phyloP scores from a whole-genome alignment of 1,140 invertebrate species.

The Ostrea edulis region DNA sequence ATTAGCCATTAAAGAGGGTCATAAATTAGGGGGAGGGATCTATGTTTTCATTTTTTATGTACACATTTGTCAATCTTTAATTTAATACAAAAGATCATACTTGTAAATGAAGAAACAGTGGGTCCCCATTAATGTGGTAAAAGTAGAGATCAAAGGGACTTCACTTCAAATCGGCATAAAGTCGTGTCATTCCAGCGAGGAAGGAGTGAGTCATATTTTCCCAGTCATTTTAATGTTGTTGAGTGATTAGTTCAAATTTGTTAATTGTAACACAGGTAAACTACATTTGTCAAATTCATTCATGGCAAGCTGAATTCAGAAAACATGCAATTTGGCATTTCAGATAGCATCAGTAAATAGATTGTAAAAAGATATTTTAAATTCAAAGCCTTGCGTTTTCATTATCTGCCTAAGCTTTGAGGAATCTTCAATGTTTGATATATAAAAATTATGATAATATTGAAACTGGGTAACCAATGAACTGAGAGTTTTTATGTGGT shows the following conservation, averaged over 20 bases:
- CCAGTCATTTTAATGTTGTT: slow-evolving; percentile 3
- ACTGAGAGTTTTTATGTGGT: background rate
- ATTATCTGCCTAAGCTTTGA: background rate
- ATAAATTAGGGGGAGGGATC: slow-evolving; percentile 22
- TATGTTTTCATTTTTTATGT: background rate
- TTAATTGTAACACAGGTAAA: slow-evolving; percentile 35
- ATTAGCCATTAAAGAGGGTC: background rate
- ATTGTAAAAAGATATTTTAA: background rate
- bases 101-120: slow-evolving; percentile 25
- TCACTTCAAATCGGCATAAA: slow-evolving; percentile 7
- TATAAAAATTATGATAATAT: slow-evolving; percentile 2
- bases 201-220: background rate
- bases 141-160: background rate
- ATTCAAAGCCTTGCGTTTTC: background rate
- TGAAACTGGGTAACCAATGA: slow-evolving; percentile 32
- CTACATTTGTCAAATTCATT: slow-evolving; percentile 17
- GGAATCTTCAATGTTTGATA: background rate
- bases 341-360: background rate
- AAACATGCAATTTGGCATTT: slow-evolving; percentile 1
- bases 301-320: background rate
- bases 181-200: background rate
- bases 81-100: background rate
- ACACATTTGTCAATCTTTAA: slow-evolving; percentile 32
- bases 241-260: slow-evolving; percentile 35
- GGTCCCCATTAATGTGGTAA: slow-evolving; percentile 9